These are phyloP conservation scores for Ammodytes dubius DNA, from an alignment of 2,113 vertebrate genomes.

Conservation along the genomic window DNA sequence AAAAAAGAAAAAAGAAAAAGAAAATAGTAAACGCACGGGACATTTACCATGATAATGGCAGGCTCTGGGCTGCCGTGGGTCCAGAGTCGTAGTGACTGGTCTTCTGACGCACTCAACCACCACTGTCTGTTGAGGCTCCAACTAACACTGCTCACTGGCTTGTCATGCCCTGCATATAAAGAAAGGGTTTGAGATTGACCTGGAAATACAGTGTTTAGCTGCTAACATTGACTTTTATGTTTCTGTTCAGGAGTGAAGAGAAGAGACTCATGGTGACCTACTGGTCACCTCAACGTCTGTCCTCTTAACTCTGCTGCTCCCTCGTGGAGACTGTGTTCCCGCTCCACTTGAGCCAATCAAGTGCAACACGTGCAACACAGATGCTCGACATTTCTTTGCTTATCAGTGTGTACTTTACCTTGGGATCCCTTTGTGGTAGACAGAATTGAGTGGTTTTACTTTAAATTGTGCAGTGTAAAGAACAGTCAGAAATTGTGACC, in stretches of 20 bases:
- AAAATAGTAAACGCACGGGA: neutral
- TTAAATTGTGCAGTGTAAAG: neutral
- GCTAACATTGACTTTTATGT: conserved; percentile 65
- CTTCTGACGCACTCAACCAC: conserved; percentile 88
- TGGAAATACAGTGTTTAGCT: conserved; percentile 30
- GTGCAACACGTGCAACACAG: conserved; percentile 6
- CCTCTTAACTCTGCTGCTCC: conserved; percentile 75
- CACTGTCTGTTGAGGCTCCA: conserved; percentile 90
- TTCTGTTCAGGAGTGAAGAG: conserved; percentile 37
- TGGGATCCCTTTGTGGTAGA: neutral
- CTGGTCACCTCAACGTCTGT: conserved; percentile 47
- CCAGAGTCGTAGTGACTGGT: conserved; percentile 88
- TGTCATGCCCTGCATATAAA: conserved; percentile 87
- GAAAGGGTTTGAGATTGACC: conserved; percentile 20
- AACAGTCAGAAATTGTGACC: neutral
- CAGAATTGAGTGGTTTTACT: neutral
- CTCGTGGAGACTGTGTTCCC: conserved; percentile 62
- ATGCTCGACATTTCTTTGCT: conserved; percentile 15
- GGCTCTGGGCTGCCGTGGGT: conserved; percentile 75
- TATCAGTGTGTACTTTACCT: neutral
- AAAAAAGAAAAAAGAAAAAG: neutral
- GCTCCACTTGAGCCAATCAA: neutral
- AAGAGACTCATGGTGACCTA: conserved; percentile 40
- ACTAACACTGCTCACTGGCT: conserved; percentile 85
- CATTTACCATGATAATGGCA: conserved; percentile 86